These are phyloP conservation scores for Microctonus aethiopoides DNA, from an alignment of 2,888 invertebrate species.

Conservation along the genomic window DNA sequence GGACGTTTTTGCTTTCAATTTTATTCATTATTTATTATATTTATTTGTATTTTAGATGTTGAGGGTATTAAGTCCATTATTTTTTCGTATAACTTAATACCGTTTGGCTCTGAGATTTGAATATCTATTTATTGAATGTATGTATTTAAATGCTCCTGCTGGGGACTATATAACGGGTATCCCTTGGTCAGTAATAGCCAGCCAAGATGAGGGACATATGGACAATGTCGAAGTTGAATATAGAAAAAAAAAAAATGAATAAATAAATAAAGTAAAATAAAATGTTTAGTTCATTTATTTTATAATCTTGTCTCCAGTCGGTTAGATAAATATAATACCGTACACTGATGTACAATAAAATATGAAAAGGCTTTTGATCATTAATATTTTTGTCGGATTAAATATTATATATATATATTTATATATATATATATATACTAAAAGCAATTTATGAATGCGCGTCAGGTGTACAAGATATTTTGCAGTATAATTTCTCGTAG, in stretches of 20 bases:
- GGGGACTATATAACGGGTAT: constrained; percentile 4
- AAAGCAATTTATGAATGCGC: constrained; percentile 11
- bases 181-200: neutral
- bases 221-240: neutral
- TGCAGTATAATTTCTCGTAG: constrained; percentile 11
- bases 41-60: neutral
- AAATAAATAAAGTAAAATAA: neutral
- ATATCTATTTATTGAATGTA: too few relatives aligned
- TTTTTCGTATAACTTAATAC: too few relatives aligned
- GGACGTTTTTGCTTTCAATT: neutral
- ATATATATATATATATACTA: neutral
- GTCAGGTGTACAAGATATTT: constrained; percentile 24
- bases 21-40: neutral
- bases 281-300: constrained; percentile 12
- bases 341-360: constrained; percentile 3
- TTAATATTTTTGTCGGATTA: constrained; percentile 24
- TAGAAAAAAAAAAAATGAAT: neutral
- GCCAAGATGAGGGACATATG: neutral
- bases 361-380: constrained; percentile 23
- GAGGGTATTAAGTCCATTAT: too few relatives aligned
- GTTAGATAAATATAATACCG: neutral
- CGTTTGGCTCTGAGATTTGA: too few relatives aligned
- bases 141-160: neutral
- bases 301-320: neutral
- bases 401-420: constrained; percentile 4